phyloP scores from a whole-genome alignment of 2,888 invertebrate genomes.

The Andrena haemorrhoa region DNA sequence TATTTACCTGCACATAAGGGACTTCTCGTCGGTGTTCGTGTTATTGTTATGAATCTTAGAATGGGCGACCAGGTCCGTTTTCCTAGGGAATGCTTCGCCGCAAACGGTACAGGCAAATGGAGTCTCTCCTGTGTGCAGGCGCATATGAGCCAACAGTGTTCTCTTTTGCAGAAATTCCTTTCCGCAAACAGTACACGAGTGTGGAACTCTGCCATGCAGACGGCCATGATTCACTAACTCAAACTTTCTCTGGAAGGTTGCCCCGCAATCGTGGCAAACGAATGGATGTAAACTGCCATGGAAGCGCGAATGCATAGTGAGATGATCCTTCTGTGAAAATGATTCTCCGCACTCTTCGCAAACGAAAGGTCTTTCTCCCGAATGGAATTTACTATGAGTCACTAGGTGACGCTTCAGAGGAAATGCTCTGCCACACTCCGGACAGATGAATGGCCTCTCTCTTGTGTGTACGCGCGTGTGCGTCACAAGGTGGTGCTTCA shows the following conservation, averaged over 20 bases:
- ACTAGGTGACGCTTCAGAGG: slow-evolving; percentile 93
- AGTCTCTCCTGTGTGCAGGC: slow-evolving; percentile 91
- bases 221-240: slow-evolving; percentile 94
- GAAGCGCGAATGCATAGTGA: slow-evolving; percentile 95
- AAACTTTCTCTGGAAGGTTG: slow-evolving; percentile 93
- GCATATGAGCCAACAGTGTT: slow-evolving; percentile 93
- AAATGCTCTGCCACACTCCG: slow-evolving; percentile 93
- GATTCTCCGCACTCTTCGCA: slow-evolving; percentile 97
- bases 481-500: slow-evolving; percentile 93
- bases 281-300: slow-evolving; percentile 99
- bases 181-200: slow-evolving; percentile 93
- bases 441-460: slow-evolving; percentile 93
- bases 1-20: slow-evolving; percentile 85
- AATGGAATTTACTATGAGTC: slow-evolving; percentile 94
- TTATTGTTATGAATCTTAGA: slow-evolving; percentile 85
- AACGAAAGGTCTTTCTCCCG: slow-evolving; percentile 93
- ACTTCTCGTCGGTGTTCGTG: slow-evolving; percentile 84
- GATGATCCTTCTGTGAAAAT: slow-evolving; percentile 95
- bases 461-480: slow-evolving; percentile 92
- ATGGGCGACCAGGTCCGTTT: slow-evolving; percentile 90
- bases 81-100: slow-evolving; percentile 91
- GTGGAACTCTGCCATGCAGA: slow-evolving; percentile 92
- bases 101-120: slow-evolving; percentile 91
- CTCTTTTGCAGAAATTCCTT: slow-evolving; percentile 95
- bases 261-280: slow-evolving; percentile 95